Evolutionary conservation across 2,888 invertebrate species (phyloP), one percentile per base, ranked within the genome.

Genomic region (Aleiodes leptofemur): DNA sequence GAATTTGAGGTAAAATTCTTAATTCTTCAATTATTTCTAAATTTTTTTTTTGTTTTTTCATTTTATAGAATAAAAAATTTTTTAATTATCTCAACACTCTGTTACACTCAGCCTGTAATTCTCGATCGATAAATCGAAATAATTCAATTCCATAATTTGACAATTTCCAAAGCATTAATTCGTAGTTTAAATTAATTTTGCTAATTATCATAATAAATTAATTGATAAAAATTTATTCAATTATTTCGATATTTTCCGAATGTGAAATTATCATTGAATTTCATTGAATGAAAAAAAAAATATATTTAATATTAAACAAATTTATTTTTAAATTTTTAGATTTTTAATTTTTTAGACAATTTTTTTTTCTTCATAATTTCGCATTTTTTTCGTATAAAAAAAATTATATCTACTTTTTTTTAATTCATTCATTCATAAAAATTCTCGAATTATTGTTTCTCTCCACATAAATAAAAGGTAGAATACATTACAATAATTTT

Each of bases 81-180:
- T 6, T 3, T 13, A 29, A 38, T 57, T 71, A 48, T 69, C 59
- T 64, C 59, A 69, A 29, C 48, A 72, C 72, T 61, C 72, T 34
- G 43, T 61, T 61, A 14, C 38, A 38, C 23, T 78, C 74, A 72
- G 66, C 76, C 73, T 74, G 69, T 72, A 38, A 61, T 69, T 74
- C 73, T 69, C 55, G 64, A 73, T 78, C 8, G 73, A 77, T 70
- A 78, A 77, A 76, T 73, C 69, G 74, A 77, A 38, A 38, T 38
- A 38, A 38, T 38, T 38, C 38, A 38, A 38, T 38, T 38, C 38
- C 61, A 61, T 4, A 43, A 16, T 61, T n/a, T 61, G 34, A 11
- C 13, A 43, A 14, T 14, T 61, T 61, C 75, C 80, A 79, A 83
- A 80, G 80, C 79, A 78, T 78, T 79, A 78, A 81, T 77, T 82